phyloP scores from a whole-genome alignment of 2,113 vertebrate species.

The Diphyllodes magnificus region DNA sequence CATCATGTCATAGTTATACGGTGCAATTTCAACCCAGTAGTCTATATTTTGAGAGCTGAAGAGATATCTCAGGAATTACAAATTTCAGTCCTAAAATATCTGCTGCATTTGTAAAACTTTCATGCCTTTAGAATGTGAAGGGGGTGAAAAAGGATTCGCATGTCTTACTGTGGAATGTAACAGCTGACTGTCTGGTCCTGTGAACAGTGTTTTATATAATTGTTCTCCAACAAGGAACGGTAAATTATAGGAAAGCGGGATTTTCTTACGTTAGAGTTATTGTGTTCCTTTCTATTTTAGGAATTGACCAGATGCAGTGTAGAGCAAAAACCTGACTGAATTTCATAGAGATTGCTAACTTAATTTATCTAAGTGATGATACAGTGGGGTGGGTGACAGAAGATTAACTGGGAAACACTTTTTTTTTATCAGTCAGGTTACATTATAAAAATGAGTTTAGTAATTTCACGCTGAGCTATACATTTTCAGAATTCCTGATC shows the following conservation, averaged over 20 bases:
- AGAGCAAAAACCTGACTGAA: neutral
- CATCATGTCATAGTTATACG: neutral
- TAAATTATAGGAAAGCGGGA: neutral
- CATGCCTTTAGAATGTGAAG: neutral
- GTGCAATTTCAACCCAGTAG: neutral
- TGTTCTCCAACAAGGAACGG: neutral
- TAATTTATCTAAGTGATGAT: conserved; percentile 44
- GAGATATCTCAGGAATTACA: neutral
- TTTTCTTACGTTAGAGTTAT: conserved; percentile 3
- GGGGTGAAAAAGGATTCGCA: neutral
- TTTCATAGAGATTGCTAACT: neutral
- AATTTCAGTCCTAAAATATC: neutral
- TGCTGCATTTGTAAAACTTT: neutral
- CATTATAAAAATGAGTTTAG: conserved; percentile 1
- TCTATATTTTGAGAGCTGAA: neutral
- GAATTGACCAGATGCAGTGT: conserved; percentile 1
- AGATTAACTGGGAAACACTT: neutral
- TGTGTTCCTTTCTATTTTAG: conserved; percentile 24
- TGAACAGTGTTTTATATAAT: neutral
- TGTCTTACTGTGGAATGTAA: neutral
- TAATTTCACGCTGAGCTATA: neutral
- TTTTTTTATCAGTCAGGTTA: neutral
- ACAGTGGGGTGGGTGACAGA: neutral
- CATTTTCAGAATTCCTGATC: neutral
- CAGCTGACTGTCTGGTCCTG: neutral